phyloP scores from a whole-genome alignment of 2,113 vertebrate species.

The Rhipidura dahli region DNA sequence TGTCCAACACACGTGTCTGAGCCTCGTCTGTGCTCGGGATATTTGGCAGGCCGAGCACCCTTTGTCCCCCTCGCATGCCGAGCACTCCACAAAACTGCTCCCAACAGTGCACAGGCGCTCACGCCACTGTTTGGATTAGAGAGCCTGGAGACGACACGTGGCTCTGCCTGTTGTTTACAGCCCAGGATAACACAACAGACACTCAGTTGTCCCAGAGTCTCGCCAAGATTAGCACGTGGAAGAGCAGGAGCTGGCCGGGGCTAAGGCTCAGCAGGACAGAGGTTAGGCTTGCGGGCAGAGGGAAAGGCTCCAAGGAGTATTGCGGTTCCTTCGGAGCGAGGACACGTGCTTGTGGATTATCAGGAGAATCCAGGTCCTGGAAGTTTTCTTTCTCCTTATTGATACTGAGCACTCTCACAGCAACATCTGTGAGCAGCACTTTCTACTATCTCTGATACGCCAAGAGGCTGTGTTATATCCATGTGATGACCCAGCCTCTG shows the following conservation, averaged over 20 bases:
- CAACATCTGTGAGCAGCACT: neutral
- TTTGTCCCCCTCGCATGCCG: neutral
- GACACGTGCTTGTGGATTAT: neutral
- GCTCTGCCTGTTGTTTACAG: constrained; percentile 54
- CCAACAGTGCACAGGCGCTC: neutral
- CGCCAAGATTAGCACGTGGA: constrained; percentile 62
- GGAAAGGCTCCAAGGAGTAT: neutral
- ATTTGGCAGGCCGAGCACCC: neutral
- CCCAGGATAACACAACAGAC: constrained; percentile 31
- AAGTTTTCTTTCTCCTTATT: neutral
- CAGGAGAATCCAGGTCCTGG: neutral
- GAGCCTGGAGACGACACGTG: constrained; percentile 29
- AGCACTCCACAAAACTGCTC: neutral
- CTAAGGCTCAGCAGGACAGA: constrained; percentile 19
- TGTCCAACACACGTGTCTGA: constrained; percentile 29
- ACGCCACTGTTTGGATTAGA: constrained; percentile 44
- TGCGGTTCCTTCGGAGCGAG: neutral
- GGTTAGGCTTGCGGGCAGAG: constrained; percentile 14
- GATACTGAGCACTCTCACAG: neutral
- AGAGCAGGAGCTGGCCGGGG: constrained; percentile 49
- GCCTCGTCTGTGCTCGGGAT: neutral
- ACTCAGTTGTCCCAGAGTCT: constrained; percentile 25
- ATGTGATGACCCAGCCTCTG: neutral
- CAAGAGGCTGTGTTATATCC: neutral
- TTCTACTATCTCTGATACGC: neutral